These are phyloP conservation scores for Meghimatium bilineatum DNA, from an alignment of 2,888 invertebrate genomes.

Conservation along the genomic window DNA sequence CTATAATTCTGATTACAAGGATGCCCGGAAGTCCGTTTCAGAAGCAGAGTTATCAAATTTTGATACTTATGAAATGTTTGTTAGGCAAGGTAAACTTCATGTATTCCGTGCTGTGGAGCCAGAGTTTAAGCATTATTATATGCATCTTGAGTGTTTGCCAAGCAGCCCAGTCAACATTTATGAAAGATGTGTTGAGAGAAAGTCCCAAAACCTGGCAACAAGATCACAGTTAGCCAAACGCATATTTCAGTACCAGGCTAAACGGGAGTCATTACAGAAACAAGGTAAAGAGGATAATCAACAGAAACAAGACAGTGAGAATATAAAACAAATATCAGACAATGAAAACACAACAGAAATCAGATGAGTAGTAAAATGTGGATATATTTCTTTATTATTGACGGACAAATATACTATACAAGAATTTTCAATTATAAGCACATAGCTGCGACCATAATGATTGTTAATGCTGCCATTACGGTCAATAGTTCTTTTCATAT, in stretches of 20 bases:
- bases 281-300: neutral
- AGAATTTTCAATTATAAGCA: no score
- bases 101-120: constrained; percentile 89
- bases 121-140: constrained; percentile 82
- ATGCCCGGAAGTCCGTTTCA: constrained; percentile 82
- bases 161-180: constrained; percentile 56
- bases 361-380: neutral
- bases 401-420: no score
- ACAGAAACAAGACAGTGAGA: neutral
- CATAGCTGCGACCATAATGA: no score
- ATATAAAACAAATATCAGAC: neutral
- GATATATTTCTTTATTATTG: neutral
- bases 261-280: constrained; percentile 15
- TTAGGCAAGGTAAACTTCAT: constrained; percentile 83
- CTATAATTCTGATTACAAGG: constrained; percentile 86
- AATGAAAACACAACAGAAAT: neutral
- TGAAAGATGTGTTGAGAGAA: constrained; percentile 66
- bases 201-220: constrained; percentile 68
- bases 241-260: constrained; percentile 70
- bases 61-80: constrained; percentile 84
- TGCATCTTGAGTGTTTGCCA: constrained; percentile 68
- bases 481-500: no score
- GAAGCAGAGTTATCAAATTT: constrained; percentile 54
- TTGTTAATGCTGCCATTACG: no score
- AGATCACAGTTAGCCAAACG: constrained; percentile 73